Conservation (phyloP, 2,113 vertebrate genomes). For the Rhinoderma darwinii region DNA sequence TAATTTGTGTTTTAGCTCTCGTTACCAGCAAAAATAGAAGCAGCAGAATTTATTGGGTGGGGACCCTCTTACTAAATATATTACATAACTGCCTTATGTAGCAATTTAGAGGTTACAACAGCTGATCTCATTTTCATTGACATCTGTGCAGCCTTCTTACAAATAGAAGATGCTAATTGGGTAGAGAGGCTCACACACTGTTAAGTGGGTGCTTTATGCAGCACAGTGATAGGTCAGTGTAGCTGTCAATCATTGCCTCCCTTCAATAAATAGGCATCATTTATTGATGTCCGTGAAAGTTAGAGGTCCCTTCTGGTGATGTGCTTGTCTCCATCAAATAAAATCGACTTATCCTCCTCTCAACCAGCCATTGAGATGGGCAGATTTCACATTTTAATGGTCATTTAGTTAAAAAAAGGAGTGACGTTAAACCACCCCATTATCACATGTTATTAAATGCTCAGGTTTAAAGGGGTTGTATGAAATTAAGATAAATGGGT, state of each 20-base stretch:
- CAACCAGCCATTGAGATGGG: too few relatives aligned
- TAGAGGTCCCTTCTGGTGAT: neutral
- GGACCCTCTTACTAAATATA: neutral
- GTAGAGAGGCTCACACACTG: neutral
- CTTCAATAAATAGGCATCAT: neutral
- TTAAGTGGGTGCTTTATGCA: too few relatives aligned
- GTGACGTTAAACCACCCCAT: too few relatives aligned
- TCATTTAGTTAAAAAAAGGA: too few relatives aligned
- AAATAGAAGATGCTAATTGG: too few relatives aligned
- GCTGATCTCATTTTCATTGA: neutral
- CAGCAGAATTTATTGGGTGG: neutral
- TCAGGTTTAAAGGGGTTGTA: too few relatives aligned
- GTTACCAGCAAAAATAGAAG: neutral
- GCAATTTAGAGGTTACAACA: too few relatives aligned
- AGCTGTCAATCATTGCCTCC: neutral
- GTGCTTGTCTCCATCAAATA: neutral
- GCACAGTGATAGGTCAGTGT: neutral
- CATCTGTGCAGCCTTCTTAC: too few relatives aligned
- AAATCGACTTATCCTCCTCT: neutral
- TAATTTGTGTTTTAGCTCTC: too few relatives aligned
- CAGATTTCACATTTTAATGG: too few relatives aligned
- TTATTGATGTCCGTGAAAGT: neutral
- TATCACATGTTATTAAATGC: too few relatives aligned
- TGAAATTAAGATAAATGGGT: too few relatives aligned
- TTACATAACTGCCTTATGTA: neutral